Conservation (phyloP, 2,797 vertebrate species). For the Myoxocephalus aenaeus region DNA sequence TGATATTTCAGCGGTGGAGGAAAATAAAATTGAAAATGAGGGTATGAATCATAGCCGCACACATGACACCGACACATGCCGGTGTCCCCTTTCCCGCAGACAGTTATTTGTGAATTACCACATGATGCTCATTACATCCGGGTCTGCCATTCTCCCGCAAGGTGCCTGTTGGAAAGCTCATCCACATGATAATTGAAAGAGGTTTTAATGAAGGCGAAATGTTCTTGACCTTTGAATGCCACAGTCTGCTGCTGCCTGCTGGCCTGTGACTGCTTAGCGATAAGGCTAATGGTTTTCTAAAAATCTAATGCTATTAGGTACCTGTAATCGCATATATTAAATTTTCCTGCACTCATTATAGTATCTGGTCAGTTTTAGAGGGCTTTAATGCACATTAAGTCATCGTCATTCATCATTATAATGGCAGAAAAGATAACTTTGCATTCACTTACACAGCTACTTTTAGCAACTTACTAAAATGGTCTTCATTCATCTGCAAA, state of each 20-base stretch:
- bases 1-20: slow-evolving; percentile 56
- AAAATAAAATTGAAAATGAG: slow-evolving; percentile 37
- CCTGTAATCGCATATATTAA: slow-evolving; percentile 1
- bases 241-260: slow-evolving; percentile 63
- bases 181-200: slow-evolving; percentile 64
- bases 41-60: slow-evolving; percentile 58
- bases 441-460: neutral
- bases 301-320: slow-evolving; percentile 25
- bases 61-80: slow-evolving; percentile 26
- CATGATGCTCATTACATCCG: slow-evolving; percentile 40
- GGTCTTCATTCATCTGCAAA: too few relatives aligned
- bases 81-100: slow-evolving; percentile 28
- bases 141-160: slow-evolving; percentile 43
- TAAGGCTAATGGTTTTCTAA: slow-evolving; percentile 24
- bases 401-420: neutral
- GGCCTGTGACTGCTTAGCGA: slow-evolving; percentile 46
- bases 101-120: slow-evolving; percentile 63
- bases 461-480: neutral
- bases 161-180: slow-evolving; percentile 61
- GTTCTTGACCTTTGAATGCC: slow-evolving; percentile 78
- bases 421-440: slow-evolving; percentile 1
- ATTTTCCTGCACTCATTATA: slow-evolving; percentile 6
- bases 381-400: slow-evolving; percentile 7
- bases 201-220: slow-evolving; percentile 72
- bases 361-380: slow-evolving; percentile 13